phyloP scores from a whole-genome alignment of 2,113 vertebrate species.

The Girardinichthys multiradiatus region DNA sequence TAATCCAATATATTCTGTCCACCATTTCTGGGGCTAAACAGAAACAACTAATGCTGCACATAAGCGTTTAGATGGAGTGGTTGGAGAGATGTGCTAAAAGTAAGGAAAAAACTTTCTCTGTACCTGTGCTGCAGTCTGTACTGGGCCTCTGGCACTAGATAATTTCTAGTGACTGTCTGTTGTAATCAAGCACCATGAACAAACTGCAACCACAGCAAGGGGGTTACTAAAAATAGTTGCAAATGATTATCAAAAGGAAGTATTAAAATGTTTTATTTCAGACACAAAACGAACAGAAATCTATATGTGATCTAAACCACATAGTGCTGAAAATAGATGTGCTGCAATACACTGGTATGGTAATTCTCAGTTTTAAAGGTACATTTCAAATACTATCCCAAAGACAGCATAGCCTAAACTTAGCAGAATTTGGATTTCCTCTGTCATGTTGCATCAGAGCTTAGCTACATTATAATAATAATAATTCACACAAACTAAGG shows the following conservation, averaged over 20 bases:
- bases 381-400: no score
- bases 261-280: not conserved
- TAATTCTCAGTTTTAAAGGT: no score
- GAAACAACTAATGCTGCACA: constrained; percentile 1
- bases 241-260: constrained; percentile 2
- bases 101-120: not conserved
- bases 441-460: no score
- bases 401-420: no score
- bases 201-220: constrained; percentile 3
- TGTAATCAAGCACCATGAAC: not conserved
- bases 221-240: not conserved
- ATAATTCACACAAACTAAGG: no score
- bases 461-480: no score
- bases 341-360: no score
- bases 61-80: not conserved
- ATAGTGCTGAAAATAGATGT: no score
- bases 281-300: no score
- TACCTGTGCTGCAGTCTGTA: constrained; percentile 2
- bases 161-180: not conserved
- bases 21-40: not conserved
- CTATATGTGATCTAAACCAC: no score
- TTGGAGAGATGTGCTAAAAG: not conserved
- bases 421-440: no score
- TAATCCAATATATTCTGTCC: not conserved
- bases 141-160: not conserved